Base-by-base conservation (phyloP, 2,797 vertebrate genomes). In the Enteromius paludinosus region DNA sequence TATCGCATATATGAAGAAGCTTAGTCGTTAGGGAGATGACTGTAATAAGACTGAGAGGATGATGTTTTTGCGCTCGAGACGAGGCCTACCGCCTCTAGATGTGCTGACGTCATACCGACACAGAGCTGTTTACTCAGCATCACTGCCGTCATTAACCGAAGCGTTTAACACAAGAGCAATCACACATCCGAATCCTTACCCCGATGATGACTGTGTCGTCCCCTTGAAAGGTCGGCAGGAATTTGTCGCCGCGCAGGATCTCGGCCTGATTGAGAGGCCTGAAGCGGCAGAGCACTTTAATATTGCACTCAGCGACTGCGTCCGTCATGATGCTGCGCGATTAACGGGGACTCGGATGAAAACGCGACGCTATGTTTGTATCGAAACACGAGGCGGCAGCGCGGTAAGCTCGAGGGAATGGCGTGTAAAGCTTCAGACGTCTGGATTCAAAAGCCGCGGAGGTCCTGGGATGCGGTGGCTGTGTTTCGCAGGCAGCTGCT, bases 261-360 rank as follows among this genome's bases (percentile, higher is more conserved):
- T 98, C 97, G 3, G 96, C 94, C 90, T 96, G 94, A 86, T 97
- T 98, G 85, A 98, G 91, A 10, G 97, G 97, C 83, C 97, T 96
- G 89, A 98, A 97, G 78, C 97, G 95, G 92, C 97, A 98, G 84
- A 98, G 92, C 89, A 98, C 97, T 94, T 97, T 98, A 90, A 98
- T 98, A 92, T 97, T 98, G 90, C 97, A 98, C 89, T 98, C 96
- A 85, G 94, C 93, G 92, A 93, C 93, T 70, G 93, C 91, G 88
- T 97, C 96, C 88, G 96, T 95, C 97, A 98, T 98, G 88, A 91
- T 94, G n/a, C n/a, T 11, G 3, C 8, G 6, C 15, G 0, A 12
- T 8, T 17, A 54, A 1, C 17, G 30, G 30, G 33, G 4, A 30
- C 1, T 49, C 17, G 11, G 28, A 28, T 30, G 0, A 4, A 3